Base-by-base conservation (phyloP, 2,797 vertebrate species). In the Vireo griseus region DNA sequence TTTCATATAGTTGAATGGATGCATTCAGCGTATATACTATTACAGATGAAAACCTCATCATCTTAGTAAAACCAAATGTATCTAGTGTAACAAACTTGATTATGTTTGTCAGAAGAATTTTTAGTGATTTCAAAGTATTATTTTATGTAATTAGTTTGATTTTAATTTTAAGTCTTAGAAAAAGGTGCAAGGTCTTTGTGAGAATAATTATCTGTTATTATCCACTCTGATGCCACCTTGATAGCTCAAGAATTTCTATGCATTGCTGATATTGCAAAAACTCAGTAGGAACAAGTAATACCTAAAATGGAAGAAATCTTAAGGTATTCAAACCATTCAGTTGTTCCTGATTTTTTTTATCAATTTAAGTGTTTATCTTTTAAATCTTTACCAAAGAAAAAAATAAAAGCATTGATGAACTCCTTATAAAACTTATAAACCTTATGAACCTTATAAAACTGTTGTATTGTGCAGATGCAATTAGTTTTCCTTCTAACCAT, bases 401-500 rank as follows among this genome's bases (percentile, higher is more conserved):
- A 71, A 42, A 4, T 63, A 82, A 87, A 84, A 69, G 6, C 33
- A 50, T 7, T 58, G 48, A 54, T 80, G 22, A 72, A 80, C 68
- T 29, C 67, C n/a, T 75, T 75, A 37, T 31, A 51, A 78, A 95
- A 62, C 18, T 80, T n/a, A n/a, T n/a, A n/a, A n/a, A n/a, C n/a
- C n/a, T n/a, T n/a, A n/a, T n/a, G n/a, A n/a, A n/a, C n/a, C n/a
- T 75, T 75, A 37, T 31, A 51, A 78, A 95, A 62, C 18, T 80
- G 26, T 78, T 87, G 76, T 58, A 74, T 79, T 66, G 42, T 89
- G 68, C 74, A 93, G 50, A 86, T 74, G 74, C 59, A 95, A 87
- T 88, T 96, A 94, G 65, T 93, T 93, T 94, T 93, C 42, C 59
- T 91, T 93, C 86, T 84, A 94, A 86, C 29, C 47, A 85, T 86